A percentile compares a stretch with the other conserved stretches of the same genome.
phyloP scores from a whole-genome alignment of 30 jellyfish, hydroid and myxozoan species.

The Cassiopea xamachana region DNA sequence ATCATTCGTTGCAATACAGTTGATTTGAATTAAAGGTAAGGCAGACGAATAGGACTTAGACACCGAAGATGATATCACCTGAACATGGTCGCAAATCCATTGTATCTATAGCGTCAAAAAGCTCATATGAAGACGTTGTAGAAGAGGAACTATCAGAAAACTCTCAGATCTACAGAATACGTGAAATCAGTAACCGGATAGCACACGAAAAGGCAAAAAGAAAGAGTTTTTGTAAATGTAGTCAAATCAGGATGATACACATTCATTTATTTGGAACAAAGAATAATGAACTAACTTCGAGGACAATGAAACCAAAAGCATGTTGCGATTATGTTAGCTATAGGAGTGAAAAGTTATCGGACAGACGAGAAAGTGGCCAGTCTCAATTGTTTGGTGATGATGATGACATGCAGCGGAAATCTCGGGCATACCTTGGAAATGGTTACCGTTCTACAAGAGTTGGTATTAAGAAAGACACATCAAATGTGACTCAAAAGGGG shows the following conservation, averaged over 20 bases:
- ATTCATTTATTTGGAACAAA: constrained; percentile 11
- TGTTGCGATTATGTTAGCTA: not conserved
- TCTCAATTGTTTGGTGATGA: not conserved
- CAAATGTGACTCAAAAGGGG: not conserved
- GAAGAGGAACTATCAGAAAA: not conserved
- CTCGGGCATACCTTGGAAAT: not conserved
- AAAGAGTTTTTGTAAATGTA: constrained; percentile 12
- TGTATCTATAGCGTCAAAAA: not conserved
- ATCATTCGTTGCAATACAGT: too few relatives aligned
- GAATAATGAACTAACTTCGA: not conserved
- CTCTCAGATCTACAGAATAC: constrained; percentile 13
- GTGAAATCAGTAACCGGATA: constrained; percentile 20
- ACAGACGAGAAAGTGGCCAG: not conserved
- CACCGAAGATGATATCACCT: not conserved
- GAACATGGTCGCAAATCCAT: not conserved
- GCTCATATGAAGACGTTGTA: not conserved
- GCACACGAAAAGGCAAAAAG: constrained; percentile 27
- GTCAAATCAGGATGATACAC: not conserved
- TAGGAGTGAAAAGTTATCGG: not conserved
- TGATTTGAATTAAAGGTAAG: too few relatives aligned
- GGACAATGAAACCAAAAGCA: not conserved
- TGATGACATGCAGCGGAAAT: not conserved
- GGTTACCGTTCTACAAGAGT: not conserved
- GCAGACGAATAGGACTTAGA: not conserved
- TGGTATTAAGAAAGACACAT: not conserved